phyloP scores from a whole-genome alignment of 2,888 invertebrate genomes.

The Dendrolimus pini region DNA sequence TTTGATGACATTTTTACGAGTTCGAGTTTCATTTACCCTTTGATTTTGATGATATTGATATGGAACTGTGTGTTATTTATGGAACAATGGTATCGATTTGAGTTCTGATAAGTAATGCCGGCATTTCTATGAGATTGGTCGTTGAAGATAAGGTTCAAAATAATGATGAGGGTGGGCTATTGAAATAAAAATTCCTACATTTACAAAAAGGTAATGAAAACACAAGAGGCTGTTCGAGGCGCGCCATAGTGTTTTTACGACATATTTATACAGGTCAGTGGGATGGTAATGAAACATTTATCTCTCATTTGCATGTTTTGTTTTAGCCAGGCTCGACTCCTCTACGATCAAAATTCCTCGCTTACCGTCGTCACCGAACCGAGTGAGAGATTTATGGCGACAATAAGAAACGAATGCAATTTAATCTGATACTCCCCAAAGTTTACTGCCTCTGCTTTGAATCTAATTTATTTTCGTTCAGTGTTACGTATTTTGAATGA shows the following conservation, averaged over 20 bases:
- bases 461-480: conserved; percentile 2
- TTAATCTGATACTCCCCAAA: conserved; percentile 16
- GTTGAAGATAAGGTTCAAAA: not conserved
- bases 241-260: conserved; percentile 13
- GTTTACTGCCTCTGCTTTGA: not conserved
- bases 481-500: conserved; percentile 3
- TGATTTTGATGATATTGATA: not conserved
- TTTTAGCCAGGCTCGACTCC: not conserved
- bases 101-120: not conserved
- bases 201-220: conserved; percentile 6
- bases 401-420: conserved; percentile 21
- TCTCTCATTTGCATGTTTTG: conserved; percentile 21
- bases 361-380: conserved; percentile 11
- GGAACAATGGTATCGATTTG: not conserved
- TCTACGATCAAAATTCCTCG: not conserved
- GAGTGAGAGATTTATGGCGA: conserved; percentile 24
- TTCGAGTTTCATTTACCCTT: no score
- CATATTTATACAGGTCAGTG: conserved; percentile 17
- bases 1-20: not conserved
- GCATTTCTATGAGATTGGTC: not conserved
- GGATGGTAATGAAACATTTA: conserved; percentile 15
- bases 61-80: not conserved
- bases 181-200: not conserved
- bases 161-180: not conserved
- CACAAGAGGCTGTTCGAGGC: not conserved